Base-by-base conservation (phyloP, 37 sponge, comb jelly and placozoan species). In the Oopsacas minuta region DNA sequence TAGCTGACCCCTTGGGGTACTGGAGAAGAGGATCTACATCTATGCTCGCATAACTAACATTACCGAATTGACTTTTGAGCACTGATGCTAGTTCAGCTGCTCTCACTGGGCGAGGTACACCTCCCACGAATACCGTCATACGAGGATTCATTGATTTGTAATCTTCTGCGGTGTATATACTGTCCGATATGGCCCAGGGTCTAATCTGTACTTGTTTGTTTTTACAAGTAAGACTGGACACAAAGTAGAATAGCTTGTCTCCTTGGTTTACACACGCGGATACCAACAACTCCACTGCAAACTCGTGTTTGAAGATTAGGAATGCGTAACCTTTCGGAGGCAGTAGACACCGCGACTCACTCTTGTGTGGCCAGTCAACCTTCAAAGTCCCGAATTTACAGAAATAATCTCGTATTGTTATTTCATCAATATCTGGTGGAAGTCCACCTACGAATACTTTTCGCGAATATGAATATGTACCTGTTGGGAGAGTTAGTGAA, bases 241-340 rank as follows among this genome's bases (percentile, higher is more conserved):
- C 88, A 37, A 53, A 85, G 37, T 52, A 36, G 28, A 91, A 95
- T 38, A 84, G 84, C 81, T 91, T 91, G 83, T 89, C 93, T 0
- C 84, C 91, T 36, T 95, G 93, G 36, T 52, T 37, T 23, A 88
- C 37, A 37, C 93, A 95, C 52, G 83, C 37, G 30, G 83, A 36
- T 36, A 95, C 87, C 39, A 95, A 87, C 28, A 86, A 86, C 85
- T 95, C 90, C 1, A 95, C 91, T 28, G 91, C 85, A 36, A 22
- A 37, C 81, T 92, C 96, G 46, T 95, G 90, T 49, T 89, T 88
- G 86, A 91, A 95, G 52, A 95, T 85, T 37, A 95, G 83, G 84
- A 95, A 95, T 0, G 96, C 96, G 85, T 95, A 95, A 0, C 96
- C 96, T 95, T 93, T 95, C 37, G 96, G 96, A 53, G 96, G 96